Evolutionary conservation across 2,888 invertebrate genomes (phyloP).

Genomic region (Onthophagus sagittarius): DNA sequence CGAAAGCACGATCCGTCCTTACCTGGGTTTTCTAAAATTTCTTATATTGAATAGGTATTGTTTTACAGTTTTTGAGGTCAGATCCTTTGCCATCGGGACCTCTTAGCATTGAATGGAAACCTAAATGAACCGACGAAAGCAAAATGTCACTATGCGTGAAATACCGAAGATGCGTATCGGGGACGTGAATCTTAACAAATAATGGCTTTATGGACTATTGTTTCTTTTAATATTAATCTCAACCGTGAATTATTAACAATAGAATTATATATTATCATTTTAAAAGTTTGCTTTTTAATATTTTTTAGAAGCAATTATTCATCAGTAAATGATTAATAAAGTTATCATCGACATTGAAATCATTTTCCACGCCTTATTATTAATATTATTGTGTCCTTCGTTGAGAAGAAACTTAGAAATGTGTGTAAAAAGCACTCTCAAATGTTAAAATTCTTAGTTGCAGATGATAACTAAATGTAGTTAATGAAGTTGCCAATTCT

Average conservation of each 20-base stretch:
- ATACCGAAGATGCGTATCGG: not conserved
- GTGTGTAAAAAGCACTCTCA: too few relatives aligned
- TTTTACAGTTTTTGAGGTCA: not conserved
- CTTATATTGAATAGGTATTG: not conserved
- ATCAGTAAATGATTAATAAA: too few relatives aligned
- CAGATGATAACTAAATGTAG: too few relatives aligned
- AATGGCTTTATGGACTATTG: not conserved
- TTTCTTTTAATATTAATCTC: not conserved
- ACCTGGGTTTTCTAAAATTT: not conserved
- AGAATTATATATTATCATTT: not conserved
- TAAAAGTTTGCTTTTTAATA: too few relatives aligned
- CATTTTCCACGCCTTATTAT: too few relatives aligned
- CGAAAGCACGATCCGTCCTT: not conserved
- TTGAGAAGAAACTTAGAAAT: too few relatives aligned
- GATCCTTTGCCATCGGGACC: not conserved
- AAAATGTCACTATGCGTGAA: not conserved
- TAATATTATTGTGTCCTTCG: too few relatives aligned
- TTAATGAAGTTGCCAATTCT: too few relatives aligned
- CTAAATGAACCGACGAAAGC: not conserved
- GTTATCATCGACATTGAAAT: too few relatives aligned
- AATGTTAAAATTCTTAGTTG: too few relatives aligned
- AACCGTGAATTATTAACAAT: not conserved
- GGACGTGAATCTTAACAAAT: not conserved
- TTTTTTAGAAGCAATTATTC: too few relatives aligned
- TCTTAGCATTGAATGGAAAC: not conserved